Evolutionary conservation across 1,140 invertebrate genomes (phyloP), one percentile per base, ranked within the genome.

Genomic region (Drosophila navojoa): DNA sequence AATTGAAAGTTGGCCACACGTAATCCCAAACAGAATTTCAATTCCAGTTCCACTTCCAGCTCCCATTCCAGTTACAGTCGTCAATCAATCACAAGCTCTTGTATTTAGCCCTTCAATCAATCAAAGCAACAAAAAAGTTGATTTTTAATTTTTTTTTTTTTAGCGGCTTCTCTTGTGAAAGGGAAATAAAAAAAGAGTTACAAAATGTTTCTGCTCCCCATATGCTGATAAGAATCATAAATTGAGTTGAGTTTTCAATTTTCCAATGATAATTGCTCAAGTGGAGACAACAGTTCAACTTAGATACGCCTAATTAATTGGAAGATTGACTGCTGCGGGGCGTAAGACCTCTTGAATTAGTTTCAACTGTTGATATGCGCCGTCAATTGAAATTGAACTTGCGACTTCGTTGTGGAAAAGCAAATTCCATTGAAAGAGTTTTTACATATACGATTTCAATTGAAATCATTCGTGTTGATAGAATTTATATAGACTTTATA

Each of bases 1-100:
- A 63, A 75, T 71, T 71, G 53, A 63, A 75, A 71, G 72, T 70
- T 70, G 71, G 52, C 55, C 66, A 55, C 58, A 69, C 66, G 38
- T 62, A 74, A 74, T 69, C 50, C 58, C 15, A 44, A 63, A 35
- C 29, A 62, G 32, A 44, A 67, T 78, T 78, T 52, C 47, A 52
- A 15, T 52, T 62, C 6, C 6, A 32, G 22, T 66, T 68, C 35
- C 32, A 68, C 3, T 68, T 68, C 57, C 55, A 72, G 4, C 45
- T 53, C 49, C 47, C 64, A 16, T 55, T 62, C 59, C 27, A 7
- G 3, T 29, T 63, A 38, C 45, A 50, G 57, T 27, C 44, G 44
- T 59, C 72, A 61, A 67, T 55, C 54, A 49, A 60, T 66, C 66
- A 63, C 5, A 29, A 5, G 27, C 27, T 29, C 27, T 5, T 29